Base-by-base conservation (phyloP, 2,888 invertebrate genomes). In the Tenthredo mesomela region DNA sequence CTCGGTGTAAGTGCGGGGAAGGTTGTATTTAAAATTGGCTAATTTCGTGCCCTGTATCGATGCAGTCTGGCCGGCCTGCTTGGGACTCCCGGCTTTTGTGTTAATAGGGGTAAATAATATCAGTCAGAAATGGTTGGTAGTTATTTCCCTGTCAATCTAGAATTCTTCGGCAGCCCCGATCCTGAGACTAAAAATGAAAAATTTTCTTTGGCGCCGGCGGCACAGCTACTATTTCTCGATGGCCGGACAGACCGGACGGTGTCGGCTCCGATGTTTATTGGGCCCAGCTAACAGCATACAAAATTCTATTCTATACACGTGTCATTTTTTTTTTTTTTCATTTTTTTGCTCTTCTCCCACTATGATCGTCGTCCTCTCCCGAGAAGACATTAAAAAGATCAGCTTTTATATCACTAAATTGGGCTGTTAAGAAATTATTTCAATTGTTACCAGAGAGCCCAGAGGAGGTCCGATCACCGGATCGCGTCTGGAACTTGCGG, bases 341-440 rank as follows among this genome's bases (percentile, higher is more conserved):
- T n/a, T n/a, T n/a, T n/a, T n/a, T n/a, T n/a, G 87, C 84, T 86
- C 1, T 54, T 85, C 80, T 43, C 83, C 29, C 77, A 33, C n/a
- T 40, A 6, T 77, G 33, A 33, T 54, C 54, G 29, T 33, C 75
- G 7, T 29, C 75, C 18, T 77, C 75, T 29, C 50, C 25, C 18
- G 50, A 84, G 84, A 86, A 87, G 87, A 88, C 88, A 88, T 85
- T 86, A 87, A 84, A 88, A 84, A 85, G 86, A 86, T 86, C 58
- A 85, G 86, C 86, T 90, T 91, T 91, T 91, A 91, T 91, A 89
- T 89, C 88, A 86, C 88, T 88, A 90, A 91, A 92, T 91, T 92
- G 91, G 92, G 91, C 89, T 89, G 90, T 92, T 92, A 91, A 92
- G 88, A 89, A 88, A 90, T 92, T 91, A 91, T 87, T 87, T 86